Percentiles rank a stretch among this genome's conserved stretches.
These are phyloP conservation scores for Hoplostethus mediterraneus DNA, from an alignment of 2,797 vertebrate genomes.

Conservation along the genomic window DNA sequence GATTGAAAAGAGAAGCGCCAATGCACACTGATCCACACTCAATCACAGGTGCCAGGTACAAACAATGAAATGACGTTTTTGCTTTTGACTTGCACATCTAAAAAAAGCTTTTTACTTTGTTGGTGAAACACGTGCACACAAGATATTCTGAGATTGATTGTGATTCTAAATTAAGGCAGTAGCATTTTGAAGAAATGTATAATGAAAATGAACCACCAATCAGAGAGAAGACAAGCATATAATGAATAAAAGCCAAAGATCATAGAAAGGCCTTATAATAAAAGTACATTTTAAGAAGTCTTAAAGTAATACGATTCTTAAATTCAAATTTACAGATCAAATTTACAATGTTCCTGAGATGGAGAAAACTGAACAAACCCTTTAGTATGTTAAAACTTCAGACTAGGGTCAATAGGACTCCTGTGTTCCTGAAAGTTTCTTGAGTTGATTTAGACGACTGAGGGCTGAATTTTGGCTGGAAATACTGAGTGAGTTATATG, in stretches of 20 bases:
- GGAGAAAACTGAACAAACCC: background rate
- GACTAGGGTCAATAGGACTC: background rate
- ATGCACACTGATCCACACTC: conserved; percentile 25
- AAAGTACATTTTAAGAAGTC: background rate
- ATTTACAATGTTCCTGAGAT: background rate
- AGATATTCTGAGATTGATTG: background rate
- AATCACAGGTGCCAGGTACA: conserved; percentile 46
- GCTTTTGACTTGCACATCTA: conserved; percentile 18
- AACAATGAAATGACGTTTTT: conserved; percentile 35
- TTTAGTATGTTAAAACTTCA: background rate
- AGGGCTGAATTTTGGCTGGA: background rate
- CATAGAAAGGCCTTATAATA: background rate
- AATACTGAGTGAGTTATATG: background rate
- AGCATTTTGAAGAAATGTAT: conserved; percentile 1
- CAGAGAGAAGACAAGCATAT: background rate
- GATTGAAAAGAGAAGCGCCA: conserved; percentile 37
- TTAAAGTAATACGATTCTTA: too few relatives aligned
- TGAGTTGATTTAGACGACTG: background rate
- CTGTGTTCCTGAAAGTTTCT: background rate
- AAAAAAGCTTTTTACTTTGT: conserved; percentile 22
- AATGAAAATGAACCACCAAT: background rate
- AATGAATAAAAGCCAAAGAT: background rate
- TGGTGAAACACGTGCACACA: conserved; percentile 20
- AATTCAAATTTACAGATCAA: too few relatives aligned
- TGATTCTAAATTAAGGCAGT: background rate